Conservation (phyloP, 2,888 invertebrate species). For the Stenurella melanura region DNA sequence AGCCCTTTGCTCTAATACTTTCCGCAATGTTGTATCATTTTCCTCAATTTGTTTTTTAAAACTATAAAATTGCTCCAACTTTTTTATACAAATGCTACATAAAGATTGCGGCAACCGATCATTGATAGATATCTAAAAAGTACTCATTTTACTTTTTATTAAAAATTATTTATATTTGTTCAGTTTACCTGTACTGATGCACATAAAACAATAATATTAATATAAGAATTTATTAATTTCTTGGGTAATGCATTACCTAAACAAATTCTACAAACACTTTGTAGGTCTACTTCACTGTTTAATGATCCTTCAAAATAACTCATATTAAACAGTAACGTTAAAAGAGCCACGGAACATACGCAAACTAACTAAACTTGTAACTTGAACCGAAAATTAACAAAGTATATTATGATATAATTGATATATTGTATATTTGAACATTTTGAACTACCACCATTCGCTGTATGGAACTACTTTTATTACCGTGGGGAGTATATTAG, state of each 20-base stretch:
- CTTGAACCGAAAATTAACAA: no score
- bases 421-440: no score
- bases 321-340: background rate
- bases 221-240: conserved; percentile 26
- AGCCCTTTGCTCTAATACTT: background rate
- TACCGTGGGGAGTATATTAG: no score
- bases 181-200: conserved; percentile 13
- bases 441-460: no score
- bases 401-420: no score
- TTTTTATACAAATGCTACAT: background rate
- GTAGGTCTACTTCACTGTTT: background rate
- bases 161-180: background rate
- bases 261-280: background rate
- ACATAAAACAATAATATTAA: conserved; percentile 2
- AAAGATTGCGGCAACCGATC: background rate
- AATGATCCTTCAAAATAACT: background rate
- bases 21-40: background rate
- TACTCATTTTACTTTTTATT: background rate
- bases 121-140: background rate
- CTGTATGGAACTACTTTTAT: no score
- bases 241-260: background rate
- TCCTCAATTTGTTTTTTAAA: background rate
- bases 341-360: background rate
- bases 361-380: background rate
- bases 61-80: background rate